These are phyloP conservation scores for Criorhina ranunculi DNA, from an alignment of 2,888 invertebrate species.

Conservation along the genomic window DNA sequence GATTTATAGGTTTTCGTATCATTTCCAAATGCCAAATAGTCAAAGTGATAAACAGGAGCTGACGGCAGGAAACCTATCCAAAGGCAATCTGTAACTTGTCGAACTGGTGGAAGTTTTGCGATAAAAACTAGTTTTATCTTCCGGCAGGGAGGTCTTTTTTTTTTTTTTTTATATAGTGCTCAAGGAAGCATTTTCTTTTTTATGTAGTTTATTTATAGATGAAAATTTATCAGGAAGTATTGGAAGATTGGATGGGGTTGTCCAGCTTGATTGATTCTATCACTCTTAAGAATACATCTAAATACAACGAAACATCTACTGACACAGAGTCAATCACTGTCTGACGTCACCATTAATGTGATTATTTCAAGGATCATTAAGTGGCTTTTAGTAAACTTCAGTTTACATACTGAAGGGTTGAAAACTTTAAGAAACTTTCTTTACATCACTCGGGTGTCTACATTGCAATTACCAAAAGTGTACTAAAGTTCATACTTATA, in stretches of 20 bases:
- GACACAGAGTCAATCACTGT: no score
- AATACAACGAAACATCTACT: no score
- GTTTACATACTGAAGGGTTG: background rate
- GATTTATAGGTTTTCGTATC: constrained; percentile 19
- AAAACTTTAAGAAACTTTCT: constrained; percentile 1
- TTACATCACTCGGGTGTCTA: constrained; percentile 5
- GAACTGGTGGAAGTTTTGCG: background rate
- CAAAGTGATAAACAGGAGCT: constrained; percentile 15
- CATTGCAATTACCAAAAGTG: background rate
- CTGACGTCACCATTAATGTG: background rate
- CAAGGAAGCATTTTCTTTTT: background rate
- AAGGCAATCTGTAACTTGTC: constrained; percentile 14
- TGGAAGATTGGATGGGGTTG: background rate
- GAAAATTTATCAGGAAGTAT: background rate
- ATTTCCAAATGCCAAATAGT: constrained; percentile 25
- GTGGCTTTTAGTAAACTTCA: background rate
- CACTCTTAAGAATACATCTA: no score
- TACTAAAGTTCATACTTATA: background rate
- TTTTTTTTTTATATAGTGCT: no score
- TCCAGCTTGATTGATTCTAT: no score
- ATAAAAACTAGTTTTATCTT: constrained; percentile 2
- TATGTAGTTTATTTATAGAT: background rate
- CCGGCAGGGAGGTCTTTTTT: background rate
- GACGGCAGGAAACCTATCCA: constrained; percentile 1
- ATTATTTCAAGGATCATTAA: background rate